Evolutionary conservation across 2,113 vertebrate genomes (phyloP).

Genomic region (Pelvicachromis taeniatus): DNA sequence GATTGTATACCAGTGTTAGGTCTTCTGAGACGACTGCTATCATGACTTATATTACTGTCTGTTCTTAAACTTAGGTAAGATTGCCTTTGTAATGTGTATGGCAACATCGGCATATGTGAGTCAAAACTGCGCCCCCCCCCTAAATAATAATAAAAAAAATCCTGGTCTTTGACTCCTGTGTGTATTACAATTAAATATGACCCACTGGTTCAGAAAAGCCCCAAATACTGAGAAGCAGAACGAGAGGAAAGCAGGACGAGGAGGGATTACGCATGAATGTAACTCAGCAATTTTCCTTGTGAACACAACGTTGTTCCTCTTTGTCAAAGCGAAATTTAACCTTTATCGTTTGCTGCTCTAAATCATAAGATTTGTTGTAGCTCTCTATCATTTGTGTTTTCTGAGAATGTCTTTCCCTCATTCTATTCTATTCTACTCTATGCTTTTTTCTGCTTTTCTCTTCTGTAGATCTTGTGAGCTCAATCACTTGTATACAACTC

Average conservation of each 20-base stretch:
- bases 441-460: conserved; percentile 25
- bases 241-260: neutral
- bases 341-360: conserved; percentile 20
- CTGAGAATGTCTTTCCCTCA: neutral
- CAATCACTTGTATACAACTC: conserved; percentile 79
- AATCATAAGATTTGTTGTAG: conserved; percentile 28
- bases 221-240: conserved; percentile 1
- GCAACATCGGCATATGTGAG: neutral
- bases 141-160: neutral
- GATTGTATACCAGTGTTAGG: conserved; percentile 64
- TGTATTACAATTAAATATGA: neutral
- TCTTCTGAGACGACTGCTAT: conserved; percentile 1
- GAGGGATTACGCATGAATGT: conserved; percentile 54
- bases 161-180: neutral
- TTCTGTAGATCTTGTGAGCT: conserved; percentile 23
- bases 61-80: neutral
- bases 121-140: neutral
- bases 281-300: conserved; percentile 15
- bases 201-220: neutral
- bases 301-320: neutral
- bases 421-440: neutral
- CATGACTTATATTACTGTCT: neutral
- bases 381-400: conserved; percentile 6
- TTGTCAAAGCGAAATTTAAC: conserved; percentile 1
- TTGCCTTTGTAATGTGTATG: neutral